These are phyloP conservation scores for Thereva unica DNA, from an alignment of 2,888 invertebrate genomes.

Conservation along the genomic window DNA sequence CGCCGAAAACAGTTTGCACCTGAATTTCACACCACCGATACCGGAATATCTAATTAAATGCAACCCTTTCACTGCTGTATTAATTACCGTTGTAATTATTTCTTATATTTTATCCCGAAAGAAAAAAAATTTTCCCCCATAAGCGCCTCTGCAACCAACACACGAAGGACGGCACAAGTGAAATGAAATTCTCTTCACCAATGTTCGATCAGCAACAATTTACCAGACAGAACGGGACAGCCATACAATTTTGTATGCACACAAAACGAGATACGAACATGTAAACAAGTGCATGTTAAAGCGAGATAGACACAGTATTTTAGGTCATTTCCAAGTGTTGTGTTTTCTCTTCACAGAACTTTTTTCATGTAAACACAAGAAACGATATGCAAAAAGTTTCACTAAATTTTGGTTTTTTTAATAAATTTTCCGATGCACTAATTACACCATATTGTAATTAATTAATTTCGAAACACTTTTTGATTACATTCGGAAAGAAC, in stretches of 20 bases:
- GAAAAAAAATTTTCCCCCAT: background rate
- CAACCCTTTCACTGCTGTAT: background rate
- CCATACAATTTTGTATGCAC: slow-evolving; percentile 26
- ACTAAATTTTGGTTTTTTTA: slow-evolving; percentile 1
- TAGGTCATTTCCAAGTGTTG: slow-evolving; percentile 44
- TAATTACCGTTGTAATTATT: background rate
- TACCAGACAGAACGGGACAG: slow-evolving; percentile 9
- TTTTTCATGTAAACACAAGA: slow-evolving; percentile 33
- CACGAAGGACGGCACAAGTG: slow-evolving; percentile 8
- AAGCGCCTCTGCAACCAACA: background rate
- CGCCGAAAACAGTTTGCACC: slow-evolving; percentile 15
- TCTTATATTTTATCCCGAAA: no score
- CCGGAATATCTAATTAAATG: background rate
- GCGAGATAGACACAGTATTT: slow-evolving; percentile 45
- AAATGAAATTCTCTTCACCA: slow-evolving; percentile 22
- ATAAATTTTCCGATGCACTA: slow-evolving; percentile 2
- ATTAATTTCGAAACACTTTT: background rate
- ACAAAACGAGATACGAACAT: slow-evolving; percentile 40
- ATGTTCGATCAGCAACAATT: slow-evolving; percentile 34
- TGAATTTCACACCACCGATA: background rate
- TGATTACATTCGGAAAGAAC: slow-evolving; percentile 6
- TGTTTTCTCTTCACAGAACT: slow-evolving; percentile 26
- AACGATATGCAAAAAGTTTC: slow-evolving; percentile 19
- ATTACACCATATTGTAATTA: background rate
- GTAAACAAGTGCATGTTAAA: slow-evolving; percentile 47